These are phyloP conservation scores for Diplazon laetatorius DNA, from an alignment of 2,888 invertebrate species.

Conservation along the genomic window DNA sequence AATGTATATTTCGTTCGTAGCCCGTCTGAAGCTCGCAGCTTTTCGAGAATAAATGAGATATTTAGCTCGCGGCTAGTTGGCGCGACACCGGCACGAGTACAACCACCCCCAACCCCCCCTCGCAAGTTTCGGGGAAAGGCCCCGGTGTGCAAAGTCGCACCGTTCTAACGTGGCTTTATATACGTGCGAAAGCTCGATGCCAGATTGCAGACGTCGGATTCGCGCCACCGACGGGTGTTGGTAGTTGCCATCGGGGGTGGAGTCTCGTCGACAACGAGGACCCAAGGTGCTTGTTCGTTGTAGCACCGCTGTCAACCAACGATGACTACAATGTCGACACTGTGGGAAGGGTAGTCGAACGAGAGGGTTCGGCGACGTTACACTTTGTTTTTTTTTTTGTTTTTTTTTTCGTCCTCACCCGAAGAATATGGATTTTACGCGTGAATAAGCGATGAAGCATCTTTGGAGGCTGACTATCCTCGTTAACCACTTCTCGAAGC, in stretches of 20 bases:
- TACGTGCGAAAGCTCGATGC: slow-evolving; percentile 28
- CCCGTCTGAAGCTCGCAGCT: background rate
- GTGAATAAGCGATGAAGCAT: slow-evolving; percentile 68
- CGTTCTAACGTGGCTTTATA: background rate
- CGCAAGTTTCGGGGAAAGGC: slow-evolving; percentile 5
- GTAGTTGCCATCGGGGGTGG: slow-evolving; percentile 33
- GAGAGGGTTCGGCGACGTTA: slow-evolving; percentile 68
- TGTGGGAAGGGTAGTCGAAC: slow-evolving; percentile 39
- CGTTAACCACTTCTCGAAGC: background rate
- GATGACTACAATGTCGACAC: slow-evolving; percentile 3
- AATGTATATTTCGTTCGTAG: slow-evolving; percentile 1
- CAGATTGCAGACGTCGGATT: slow-evolving; percentile 38
- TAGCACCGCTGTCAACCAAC: slow-evolving; percentile 5
- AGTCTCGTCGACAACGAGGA: slow-evolving; percentile 65
- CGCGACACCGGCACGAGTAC: slow-evolving; percentile 45
- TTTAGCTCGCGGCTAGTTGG: slow-evolving; percentile 63
- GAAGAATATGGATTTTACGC: slow-evolving; percentile 80
- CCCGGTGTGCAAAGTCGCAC: slow-evolving; percentile 19
- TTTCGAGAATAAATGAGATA: slow-evolving; percentile 55
- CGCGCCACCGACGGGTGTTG: slow-evolving; percentile 27
- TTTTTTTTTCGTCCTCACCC: too few species aligned
- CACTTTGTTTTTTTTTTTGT: slow-evolving; percentile 75
- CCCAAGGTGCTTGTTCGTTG: slow-evolving; percentile 69
- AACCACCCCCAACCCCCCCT: too few species aligned
- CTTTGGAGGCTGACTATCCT: slow-evolving; percentile 36